These are phyloP conservation scores for Diceros bicornis DNA, from an alignment of 2,797 vertebrate genomes.

Conservation along the genomic window DNA sequence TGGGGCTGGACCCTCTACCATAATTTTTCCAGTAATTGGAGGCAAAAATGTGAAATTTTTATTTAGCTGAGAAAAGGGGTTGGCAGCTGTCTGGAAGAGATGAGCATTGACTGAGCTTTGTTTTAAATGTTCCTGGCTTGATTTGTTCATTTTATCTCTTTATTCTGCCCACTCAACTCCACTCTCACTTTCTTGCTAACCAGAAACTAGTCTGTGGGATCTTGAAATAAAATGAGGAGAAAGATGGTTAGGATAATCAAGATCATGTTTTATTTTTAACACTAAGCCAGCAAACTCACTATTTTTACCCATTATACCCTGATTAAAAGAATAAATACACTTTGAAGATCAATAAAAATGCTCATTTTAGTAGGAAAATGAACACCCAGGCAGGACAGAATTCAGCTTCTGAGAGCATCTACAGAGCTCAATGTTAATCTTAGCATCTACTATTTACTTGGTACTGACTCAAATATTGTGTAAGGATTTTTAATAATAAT, in stretches of 20 bases:
- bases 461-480: not conserved
- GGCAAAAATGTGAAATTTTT: constrained; percentile 71
- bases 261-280: constrained; percentile 61
- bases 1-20: constrained; percentile 66
- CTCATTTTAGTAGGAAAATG: constrained; percentile 47
- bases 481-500: not conserved
- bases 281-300: not conserved
- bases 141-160: constrained; percentile 63
- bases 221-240: constrained; percentile 61
- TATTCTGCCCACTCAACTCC: constrained; percentile 66
- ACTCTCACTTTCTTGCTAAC: constrained; percentile 69
- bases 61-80: constrained; percentile 47
- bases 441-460: not conserved
- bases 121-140: constrained; percentile 42
- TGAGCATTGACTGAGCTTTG: constrained; percentile 1
- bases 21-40: constrained; percentile 67
- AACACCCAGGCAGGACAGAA: not conserved
- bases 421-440: not conserved
- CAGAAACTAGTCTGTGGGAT: constrained; percentile 71
- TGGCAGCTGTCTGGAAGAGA: constrained; percentile 66
- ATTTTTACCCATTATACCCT: constrained; percentile 41
- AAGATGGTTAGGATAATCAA: constrained; percentile 51
- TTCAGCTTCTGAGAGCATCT: not conserved
- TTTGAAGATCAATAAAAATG: constrained; percentile 42
- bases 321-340: constrained; percentile 49